Conservation (phyloP, 2,797 vertebrate species). For the Eulemur coronatus region DNA sequence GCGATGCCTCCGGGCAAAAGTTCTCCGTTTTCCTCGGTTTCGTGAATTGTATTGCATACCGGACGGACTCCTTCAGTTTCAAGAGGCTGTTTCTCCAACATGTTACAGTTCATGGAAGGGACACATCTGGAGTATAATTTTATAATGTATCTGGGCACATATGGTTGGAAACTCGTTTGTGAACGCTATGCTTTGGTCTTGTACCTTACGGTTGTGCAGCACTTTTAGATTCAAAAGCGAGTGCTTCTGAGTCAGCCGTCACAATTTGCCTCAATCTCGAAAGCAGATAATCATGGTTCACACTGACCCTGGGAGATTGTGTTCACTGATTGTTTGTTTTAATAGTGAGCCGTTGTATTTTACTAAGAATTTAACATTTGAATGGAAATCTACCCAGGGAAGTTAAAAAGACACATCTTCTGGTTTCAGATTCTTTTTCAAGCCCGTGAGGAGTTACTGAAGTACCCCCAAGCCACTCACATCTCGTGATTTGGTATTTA, state of each 20-base stretch:
- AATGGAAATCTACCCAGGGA: not conserved
- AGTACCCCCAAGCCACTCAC: not conserved
- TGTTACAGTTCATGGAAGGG: not conserved
- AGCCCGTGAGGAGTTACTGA: not conserved
- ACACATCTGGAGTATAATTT: not conserved
- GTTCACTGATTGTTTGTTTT: not conserved
- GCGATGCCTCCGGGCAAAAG: not conserved
- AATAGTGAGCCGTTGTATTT: not conserved
- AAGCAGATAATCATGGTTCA: not conserved
- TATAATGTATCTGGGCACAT: not conserved
- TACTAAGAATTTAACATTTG: not conserved
- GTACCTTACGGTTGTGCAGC: not conserved
- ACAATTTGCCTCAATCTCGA: not conserved
- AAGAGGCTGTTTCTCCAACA: not conserved
- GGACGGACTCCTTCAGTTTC: not conserved
- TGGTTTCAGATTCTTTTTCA: not conserved
- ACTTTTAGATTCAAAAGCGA: not conserved
- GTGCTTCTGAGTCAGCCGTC: not conserved
- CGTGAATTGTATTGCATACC: not conserved
- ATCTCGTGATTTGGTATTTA: not conserved
- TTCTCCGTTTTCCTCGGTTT: not conserved
- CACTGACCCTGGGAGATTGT: not conserved
- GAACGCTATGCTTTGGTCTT: not conserved
- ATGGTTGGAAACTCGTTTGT: not conserved
- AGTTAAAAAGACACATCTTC: fast-evolving